phyloP scores from a whole-genome alignment of 2,888 invertebrate species.

The Trichacis sp. region DNA sequence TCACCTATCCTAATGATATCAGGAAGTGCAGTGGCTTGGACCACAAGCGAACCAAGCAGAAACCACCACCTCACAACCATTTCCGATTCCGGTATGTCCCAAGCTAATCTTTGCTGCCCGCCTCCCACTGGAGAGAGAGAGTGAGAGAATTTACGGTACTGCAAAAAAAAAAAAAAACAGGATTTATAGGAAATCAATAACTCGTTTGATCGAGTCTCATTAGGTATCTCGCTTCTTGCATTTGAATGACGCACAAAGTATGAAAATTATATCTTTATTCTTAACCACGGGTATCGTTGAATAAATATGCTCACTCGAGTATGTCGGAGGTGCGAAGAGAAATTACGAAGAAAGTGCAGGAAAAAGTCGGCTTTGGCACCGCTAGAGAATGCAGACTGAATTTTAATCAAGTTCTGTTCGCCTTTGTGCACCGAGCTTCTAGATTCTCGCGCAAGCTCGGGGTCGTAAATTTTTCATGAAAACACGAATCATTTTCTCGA shows the following conservation, averaged over 20 bases:
- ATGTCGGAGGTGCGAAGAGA: slow-evolving; percentile 7
- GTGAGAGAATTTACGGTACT: slow-evolving; percentile 47
- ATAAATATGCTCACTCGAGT: slow-evolving; percentile 19
- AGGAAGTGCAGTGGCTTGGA: slow-evolving; percentile 65
- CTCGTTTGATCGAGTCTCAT: background rate
- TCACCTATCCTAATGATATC: slow-evolving; percentile 72
- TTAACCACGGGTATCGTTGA: slow-evolving; percentile 7
- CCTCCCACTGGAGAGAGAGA: slow-evolving; percentile 29
- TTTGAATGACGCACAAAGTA: background rate
- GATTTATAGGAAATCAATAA: background rate
- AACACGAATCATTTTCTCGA: slow-evolving; percentile 45
- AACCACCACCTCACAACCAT: slow-evolving; percentile 62
- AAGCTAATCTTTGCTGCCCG: slow-evolving; percentile 9
- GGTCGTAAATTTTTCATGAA: slow-evolving; percentile 49
- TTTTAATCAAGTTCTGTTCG: slow-evolving; percentile 53
- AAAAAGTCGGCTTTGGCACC: slow-evolving; percentile 32
- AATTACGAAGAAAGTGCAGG: slow-evolving; percentile 7
- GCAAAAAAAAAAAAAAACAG: slow-evolving; percentile 34
- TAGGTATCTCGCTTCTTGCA: background rate
- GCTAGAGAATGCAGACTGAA: slow-evolving; percentile 47
- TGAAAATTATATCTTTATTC: background rate
- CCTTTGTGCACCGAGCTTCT: slow-evolving; percentile 48
- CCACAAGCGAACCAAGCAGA: slow-evolving; percentile 58
- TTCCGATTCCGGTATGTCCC: slow-evolving; percentile 54
- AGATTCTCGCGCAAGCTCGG: slow-evolving; percentile 19